phyloP scores from a whole-genome alignment of 2,113 vertebrate species.

The Nyctereutes procyonoides region DNA sequence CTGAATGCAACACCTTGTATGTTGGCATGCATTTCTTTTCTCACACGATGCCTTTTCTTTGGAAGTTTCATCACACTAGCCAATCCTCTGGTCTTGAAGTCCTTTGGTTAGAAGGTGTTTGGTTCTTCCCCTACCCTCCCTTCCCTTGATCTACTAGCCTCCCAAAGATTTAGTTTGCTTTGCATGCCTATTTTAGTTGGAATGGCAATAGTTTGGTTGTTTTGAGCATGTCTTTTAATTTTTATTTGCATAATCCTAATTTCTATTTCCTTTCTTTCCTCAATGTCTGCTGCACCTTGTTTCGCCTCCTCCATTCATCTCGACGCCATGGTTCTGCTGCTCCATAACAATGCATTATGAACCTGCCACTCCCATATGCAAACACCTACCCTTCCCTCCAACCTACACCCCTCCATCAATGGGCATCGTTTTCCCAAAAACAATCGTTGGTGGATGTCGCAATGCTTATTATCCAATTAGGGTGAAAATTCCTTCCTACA shows the following conservation, averaged over 20 bases:
- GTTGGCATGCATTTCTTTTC: constrained; percentile 87
- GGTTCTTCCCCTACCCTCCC: constrained; percentile 76
- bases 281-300: constrained; percentile 86
- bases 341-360: constrained; percentile 93
- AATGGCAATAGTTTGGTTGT: constrained; percentile 90
- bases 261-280: constrained; percentile 92
- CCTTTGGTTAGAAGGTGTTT: constrained; percentile 80
- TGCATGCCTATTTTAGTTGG: constrained; percentile 91
- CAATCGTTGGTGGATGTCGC: constrained; percentile 84
- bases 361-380: constrained; percentile 89
- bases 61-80: constrained; percentile 76
- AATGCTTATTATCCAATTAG: constrained; percentile 92
- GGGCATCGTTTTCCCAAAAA: constrained; percentile 84
- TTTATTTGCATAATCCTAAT: constrained; percentile 92
- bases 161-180: constrained; percentile 85
- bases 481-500: constrained; percentile 99
- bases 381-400: constrained; percentile 88
- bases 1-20: constrained; percentile 82
- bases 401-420: constrained; percentile 87
- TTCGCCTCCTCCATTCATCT: constrained; percentile 90
- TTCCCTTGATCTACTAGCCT: constrained; percentile 56
- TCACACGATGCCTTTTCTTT: constrained; percentile 79
- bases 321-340: constrained; percentile 91
- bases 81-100: constrained; percentile 78
- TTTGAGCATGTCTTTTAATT: constrained; percentile 91